Percentiles rank a stretch among this genome's conserved stretches.
Conservation (phyloP, 2,888 invertebrate species). For the Sphaerophoria taeniata region DNA sequence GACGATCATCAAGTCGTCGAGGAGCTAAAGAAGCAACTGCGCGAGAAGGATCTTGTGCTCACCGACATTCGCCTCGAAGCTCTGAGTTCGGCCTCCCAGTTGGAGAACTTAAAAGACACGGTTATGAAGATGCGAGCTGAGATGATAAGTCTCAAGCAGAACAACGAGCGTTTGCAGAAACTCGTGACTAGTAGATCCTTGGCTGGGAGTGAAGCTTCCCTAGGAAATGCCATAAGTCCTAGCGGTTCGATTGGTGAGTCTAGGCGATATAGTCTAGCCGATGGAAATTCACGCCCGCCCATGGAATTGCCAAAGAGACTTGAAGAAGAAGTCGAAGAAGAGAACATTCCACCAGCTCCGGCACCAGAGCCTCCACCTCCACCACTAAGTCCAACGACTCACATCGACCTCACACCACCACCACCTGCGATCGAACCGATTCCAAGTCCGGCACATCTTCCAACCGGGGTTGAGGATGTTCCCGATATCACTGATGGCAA, state of each 20-base stretch:
- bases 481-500: constrained; percentile 92
- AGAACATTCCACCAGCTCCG: constrained; percentile 81
- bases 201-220: constrained; percentile 86
- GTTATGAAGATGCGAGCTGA: constrained; percentile 98
- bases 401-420: constrained; percentile 82
- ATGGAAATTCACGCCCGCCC: constrained; percentile 83
- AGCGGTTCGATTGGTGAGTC: constrained; percentile 84
- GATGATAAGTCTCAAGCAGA: constrained; percentile 97
- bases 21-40: constrained; percentile 95
- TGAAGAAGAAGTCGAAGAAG: constrained; percentile 82
- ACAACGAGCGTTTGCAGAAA: constrained; percentile 96
- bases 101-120: constrained; percentile 97
- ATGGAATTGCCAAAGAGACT: constrained; percentile 82
- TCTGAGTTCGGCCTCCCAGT: constrained; percentile 97
- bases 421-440: constrained; percentile 81
- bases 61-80: constrained; percentile 98
- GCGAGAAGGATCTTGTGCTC: constrained; percentile 97
- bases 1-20: constrained; percentile 85
- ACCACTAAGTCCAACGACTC: constrained; percentile 81
- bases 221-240: constrained; percentile 83
- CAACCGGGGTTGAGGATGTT: constrained; percentile 84
- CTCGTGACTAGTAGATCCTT: constrained; percentile 89
- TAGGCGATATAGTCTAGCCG: constrained; percentile 85
- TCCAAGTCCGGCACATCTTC: constrained; percentile 80
- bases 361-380: constrained; percentile 82